Evolutionary conservation across 2,797 vertebrate species (phyloP).

Genomic region (Manis pentadactyla): DNA sequence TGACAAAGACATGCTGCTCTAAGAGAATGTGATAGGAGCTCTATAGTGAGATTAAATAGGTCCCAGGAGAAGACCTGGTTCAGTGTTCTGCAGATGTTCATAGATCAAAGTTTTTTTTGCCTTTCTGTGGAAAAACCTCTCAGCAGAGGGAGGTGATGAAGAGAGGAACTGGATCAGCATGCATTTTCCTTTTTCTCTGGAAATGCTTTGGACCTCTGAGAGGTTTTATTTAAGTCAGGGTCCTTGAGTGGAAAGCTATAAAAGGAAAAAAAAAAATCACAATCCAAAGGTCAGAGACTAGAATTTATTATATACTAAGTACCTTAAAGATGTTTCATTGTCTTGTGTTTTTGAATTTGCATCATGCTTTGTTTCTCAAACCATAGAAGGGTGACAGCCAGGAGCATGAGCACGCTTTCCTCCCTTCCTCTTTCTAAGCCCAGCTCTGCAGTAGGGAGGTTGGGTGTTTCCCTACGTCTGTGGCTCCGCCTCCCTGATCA

Average conservation of each 20-base stretch:
- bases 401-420: not conserved
- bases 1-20: not conserved
- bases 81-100: not conserved
- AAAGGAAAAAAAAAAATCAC: not conserved
- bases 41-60: not conserved
- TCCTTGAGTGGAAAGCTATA: not conserved
- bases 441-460: not conserved
- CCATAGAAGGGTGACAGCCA: not conserved
- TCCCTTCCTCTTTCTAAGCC: accelerated
- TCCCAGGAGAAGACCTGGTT: not conserved
- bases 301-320: not conserved
- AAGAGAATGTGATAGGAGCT: not conserved
- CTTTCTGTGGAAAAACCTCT: not conserved
- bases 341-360: not conserved
- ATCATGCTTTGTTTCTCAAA: not conserved
- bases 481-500: not conserved
- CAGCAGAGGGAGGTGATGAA: not conserved
- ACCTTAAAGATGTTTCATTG: not conserved
- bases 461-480: not conserved
- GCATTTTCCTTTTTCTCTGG: not conserved
- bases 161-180: not conserved
- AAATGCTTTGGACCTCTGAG: not conserved
- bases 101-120: not conserved
- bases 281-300: not conserved
- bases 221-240: not conserved